Evolutionary conservation across 2,888 invertebrate genomes (phyloP).

Genomic region (Tanytarsus gracilentus): DNA sequence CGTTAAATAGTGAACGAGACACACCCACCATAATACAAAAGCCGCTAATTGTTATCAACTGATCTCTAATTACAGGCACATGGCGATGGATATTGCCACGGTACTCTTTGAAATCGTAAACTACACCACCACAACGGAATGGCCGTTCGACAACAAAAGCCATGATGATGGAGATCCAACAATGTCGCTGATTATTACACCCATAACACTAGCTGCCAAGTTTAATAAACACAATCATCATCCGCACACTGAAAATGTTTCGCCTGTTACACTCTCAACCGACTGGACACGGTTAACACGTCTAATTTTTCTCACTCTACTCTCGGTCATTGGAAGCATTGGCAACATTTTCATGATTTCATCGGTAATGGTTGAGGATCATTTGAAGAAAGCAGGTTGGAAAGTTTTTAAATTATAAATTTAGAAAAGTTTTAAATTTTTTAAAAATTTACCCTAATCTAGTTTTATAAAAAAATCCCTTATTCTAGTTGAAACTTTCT

Average conservation of each 20-base stretch:
- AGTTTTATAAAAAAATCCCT: no score
- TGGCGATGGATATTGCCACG: conserved; percentile 9
- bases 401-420: neutral
- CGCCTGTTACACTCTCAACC: conserved; percentile 55
- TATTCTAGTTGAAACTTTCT: neutral
- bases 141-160: conserved; percentile 4
- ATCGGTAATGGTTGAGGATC: conserved; percentile 62
- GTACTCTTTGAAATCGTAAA: conserved; percentile 3
- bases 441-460: neutral
- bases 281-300: conserved; percentile 62
- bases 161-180: conserved; percentile 2
- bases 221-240: neutral
- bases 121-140: neutral
- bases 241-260: conserved; percentile 36
- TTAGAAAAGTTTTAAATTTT: neutral
- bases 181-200: conserved; percentile 14
- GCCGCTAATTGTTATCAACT: no score
- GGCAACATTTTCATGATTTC: conserved; percentile 71
- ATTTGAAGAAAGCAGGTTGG: conserved; percentile 56
- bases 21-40: no score
- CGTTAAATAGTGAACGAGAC: no score
- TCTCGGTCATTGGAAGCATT: conserved; percentile 57
- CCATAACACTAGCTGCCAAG: conserved; percentile 6
- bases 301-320: conserved; percentile 53
- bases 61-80: no score